Base-by-base conservation (phyloP, 1,140 invertebrate genomes). In the Aphaenogaster floridana region DNA sequence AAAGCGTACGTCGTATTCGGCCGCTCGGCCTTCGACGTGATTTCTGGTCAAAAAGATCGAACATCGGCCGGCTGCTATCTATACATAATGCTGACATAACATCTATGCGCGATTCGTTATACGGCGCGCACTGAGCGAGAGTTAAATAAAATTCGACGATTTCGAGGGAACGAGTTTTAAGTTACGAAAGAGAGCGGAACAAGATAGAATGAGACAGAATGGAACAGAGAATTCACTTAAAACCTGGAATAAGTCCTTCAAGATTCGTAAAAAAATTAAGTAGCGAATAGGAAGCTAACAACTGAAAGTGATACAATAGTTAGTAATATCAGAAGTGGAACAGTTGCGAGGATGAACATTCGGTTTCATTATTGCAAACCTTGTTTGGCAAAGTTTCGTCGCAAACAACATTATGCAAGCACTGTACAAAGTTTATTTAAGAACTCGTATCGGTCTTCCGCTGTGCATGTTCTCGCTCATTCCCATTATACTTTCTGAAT, bases 1-100 rank as follows among this genome's bases (percentile, higher is more conserved):
- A 57, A 84, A 64, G n/a, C 48, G 48, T 69, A 76, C 69, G 63
- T 69, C 78, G 86, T 57, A 28, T 77, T 52, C 54, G 52, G 28
- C 15, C 48, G 52, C 71, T 17, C 45, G 89, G 9, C 89, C 89
- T 90, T 90, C 89, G 52, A n/a, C 88, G 78, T 87, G 88, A 90
- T 87, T 90, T 87, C 78, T 88, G 52, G 36, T 74, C 48, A 74
- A 79, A 79, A 90, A 88, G 88, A 90, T 90, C 78, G 89, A 90
- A 87, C 88, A 90, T 89, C 79, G 39, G 77, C 61, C 13, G 59
- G 34, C 45, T 59, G 11, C 28, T 34, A 87, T 85, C 89, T 90
- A 90, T 90, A 90, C 89, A 90, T 90, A 90, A 90, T 86, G 86
- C 86, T 90, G 89, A 90, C 89, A 90, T 90, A 90, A 90, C 64